Evolutionary conservation across 1,140 invertebrate genomes (phyloP), one percentile per base, ranked within the genome.

Genomic region (Lepidostoma basale): DNA sequence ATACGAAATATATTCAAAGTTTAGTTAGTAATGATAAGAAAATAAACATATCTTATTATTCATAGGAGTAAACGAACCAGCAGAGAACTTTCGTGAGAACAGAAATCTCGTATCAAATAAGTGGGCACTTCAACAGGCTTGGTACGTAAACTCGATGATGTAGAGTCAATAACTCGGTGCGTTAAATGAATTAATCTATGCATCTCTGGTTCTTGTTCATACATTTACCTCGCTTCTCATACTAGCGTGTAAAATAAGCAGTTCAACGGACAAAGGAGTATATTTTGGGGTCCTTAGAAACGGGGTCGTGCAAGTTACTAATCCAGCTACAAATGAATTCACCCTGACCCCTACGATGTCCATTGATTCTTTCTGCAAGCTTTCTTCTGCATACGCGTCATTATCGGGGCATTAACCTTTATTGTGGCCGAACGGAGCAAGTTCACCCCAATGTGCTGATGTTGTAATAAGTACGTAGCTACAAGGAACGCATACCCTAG

Each of bases 391-490:
- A 47, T 52, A 16, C 47, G 54, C 36, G 62, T 72, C 70, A 72
- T 72, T 72, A 72, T 72, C 70, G 66, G 70, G 70, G 70, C 70
- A 72, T 72, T 72, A 65, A 68, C 70, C 70, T 67, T 72, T 67
- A 68, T 72, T 72, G 62, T 59, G 62, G 54, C 70, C 60, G 62
- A 58, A 33, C 28, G 33, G 49, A 9, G 42, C 23, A n/a, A 28
- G 18, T 45, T 68, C 23, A 23, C 63, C 39, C 36, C 49, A 23
- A 9, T 30, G 33, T 56, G 47, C 44, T 70, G 58, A 70, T 58
- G 58, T 63, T 63, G 63, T 70, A 67, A 70, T 67, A 70, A 16
- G 2, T n/a, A 33, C n/a, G n/a, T n/a, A n/a, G n/a, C n/a, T n/a
- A n/a, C 22, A 49, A 56, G 36, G 59, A 56, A 16, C 39, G 28